Conservation (phyloP, 1,140 invertebrate genomes). For the Protaetia brevitarsis region DNA sequence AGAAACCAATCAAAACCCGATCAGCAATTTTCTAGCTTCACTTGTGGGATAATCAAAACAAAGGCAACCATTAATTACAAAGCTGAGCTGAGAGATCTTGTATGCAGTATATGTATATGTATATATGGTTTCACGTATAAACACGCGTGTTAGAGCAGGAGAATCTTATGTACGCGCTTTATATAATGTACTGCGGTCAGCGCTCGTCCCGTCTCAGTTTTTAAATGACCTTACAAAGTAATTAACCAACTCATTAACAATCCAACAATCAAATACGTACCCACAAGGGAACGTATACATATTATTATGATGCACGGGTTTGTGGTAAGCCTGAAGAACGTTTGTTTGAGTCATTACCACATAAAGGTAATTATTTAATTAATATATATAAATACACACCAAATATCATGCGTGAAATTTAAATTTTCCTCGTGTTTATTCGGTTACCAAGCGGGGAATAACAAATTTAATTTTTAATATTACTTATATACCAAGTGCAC, state of each 20-base stretch:
- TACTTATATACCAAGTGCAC: no score
- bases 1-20: constrained; percentile 45
- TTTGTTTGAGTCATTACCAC: no score
- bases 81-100: constrained; percentile 33
- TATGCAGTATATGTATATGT: background rate
- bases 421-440: no score
- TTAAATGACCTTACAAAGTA: constrained; percentile 40
- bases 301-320: no score
- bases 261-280: constrained; percentile 31
- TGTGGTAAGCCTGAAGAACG: no score
- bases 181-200: background rate
- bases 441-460: no score
- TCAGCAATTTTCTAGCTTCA: constrained; percentile 44
- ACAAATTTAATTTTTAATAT: no score
- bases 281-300: no score
- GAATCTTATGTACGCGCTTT: background rate
- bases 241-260: constrained; percentile 44
- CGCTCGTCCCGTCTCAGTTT: constrained; percentile 22
- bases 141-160: background rate
- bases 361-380: no score
- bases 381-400: no score
- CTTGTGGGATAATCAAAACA: constrained; percentile 45
- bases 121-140: background rate
- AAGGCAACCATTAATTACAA: constrained; percentile 45
- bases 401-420: no score